Evolutionary conservation across 1,140 invertebrate genomes (phyloP), one percentile per base, ranked within the genome.

Genomic region (Polyergus mexicanus): DNA sequence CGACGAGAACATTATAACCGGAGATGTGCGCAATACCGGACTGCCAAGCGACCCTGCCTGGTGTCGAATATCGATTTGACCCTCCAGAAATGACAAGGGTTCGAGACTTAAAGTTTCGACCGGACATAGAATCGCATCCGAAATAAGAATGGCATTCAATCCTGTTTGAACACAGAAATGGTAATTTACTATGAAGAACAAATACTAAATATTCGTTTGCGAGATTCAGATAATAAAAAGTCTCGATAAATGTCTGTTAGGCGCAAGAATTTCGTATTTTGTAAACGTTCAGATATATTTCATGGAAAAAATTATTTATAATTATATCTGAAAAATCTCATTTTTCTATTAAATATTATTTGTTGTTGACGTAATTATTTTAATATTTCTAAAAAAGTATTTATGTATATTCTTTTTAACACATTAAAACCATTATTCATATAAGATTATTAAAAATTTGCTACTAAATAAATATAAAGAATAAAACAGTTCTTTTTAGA

Each of bases 21-120:
- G 6, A 80, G 38, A 13, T 38, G 10, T 25, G 35, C 51, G 63
- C 63, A 66, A 54, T 54, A 6, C 5, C 60, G 16, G 19, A 44
- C 60, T 25, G 35, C 58, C 16, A 41, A 63, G 28, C 38, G 35
- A 65, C 83, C 72, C 56, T 84, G 60, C 6, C 47, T 16, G 28
- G 28, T 66, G 51, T 51, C 41, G 75, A 80, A 86, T 86, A 86
- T 86, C 84, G 84, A 86, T 86, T 80, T 60, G 41, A 56, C 65
- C 47, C 51, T 68, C 62, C 10, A 51, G 63, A 51, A n/a, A 58
- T 63, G 65, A 80, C 41, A 85, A 80, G 74, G 63, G 74, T 63
- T 58, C 35, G 66, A 47, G 41, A 51, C 84, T 86, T 72, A 65
- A 86, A 85, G 51, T 85, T 85, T 65, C 47, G 65, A 68, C 60